A percentile compares a stretch with the other conserved stretches of the same genome.
phyloP scores from a whole-genome alignment of 2,888 invertebrate species.

The Nomada ruficornis region DNA sequence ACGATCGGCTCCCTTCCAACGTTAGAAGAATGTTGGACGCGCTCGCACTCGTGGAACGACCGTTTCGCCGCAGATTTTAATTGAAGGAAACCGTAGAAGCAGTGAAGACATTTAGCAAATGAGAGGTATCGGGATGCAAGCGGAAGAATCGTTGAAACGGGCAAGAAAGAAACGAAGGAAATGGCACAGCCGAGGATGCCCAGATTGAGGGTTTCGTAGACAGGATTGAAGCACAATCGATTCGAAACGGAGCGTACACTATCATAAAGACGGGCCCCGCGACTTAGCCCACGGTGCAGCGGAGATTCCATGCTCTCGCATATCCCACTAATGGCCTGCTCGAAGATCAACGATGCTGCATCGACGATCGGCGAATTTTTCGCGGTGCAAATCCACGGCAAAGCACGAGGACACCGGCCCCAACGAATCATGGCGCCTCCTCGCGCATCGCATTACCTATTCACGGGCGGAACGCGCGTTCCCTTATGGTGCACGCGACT shows the following conservation, averaged over 20 bases:
- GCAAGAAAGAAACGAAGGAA: background rate
- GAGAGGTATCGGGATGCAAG: background rate
- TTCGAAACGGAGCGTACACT: slow-evolving; percentile 12
- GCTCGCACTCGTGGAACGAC: no score
- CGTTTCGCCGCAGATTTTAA: no score
- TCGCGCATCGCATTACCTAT: slow-evolving; percentile 64
- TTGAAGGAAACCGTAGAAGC: no score
- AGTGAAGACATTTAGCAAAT: no score
- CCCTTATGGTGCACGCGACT: slow-evolving; percentile 48
- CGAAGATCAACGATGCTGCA: slow-evolving; percentile 49
- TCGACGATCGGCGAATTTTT: slow-evolving; percentile 49
- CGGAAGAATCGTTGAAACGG: background rate
- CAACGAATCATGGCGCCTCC: slow-evolving; percentile 61
- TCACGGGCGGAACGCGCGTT: slow-evolving; percentile 66
- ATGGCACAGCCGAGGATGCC: slow-evolving; percentile 15
- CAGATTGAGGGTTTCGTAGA: background rate
- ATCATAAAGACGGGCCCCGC: slow-evolving; percentile 31
- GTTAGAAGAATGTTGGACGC: no score
- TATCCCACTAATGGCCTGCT: slow-evolving; percentile 61
- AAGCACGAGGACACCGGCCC: slow-evolving; percentile 43
- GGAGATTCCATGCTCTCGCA: slow-evolving; percentile 63
- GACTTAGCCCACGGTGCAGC: slow-evolving; percentile 34
- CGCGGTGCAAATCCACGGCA: slow-evolving; percentile 39
- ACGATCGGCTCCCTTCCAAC: no score
- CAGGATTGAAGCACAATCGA: slow-evolving; percentile 18